Base-by-base conservation (phyloP, 2,797 vertebrate genomes). In the Onychomys torridus region DNA sequence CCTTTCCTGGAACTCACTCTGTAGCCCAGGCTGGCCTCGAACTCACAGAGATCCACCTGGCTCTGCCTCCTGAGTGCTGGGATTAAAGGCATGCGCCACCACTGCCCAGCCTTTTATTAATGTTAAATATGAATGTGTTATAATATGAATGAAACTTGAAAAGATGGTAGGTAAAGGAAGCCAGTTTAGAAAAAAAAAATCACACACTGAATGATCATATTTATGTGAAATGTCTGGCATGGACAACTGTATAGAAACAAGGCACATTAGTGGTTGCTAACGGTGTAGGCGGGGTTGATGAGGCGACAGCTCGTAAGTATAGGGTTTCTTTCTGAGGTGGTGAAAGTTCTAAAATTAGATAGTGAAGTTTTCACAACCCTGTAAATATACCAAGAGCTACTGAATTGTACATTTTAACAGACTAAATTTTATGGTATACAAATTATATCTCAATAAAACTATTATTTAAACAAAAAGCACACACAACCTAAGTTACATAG, bases 261-360 rank as follows among this genome's bases (percentile, higher is more conserved):
- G 69, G n/a, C 34, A 67, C 69, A 55, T 91, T 25, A 76, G 75
- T 86, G 52, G 27, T 77, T 95, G n/a, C 90, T 7, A 85, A 87
- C 34, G 37, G 59, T n/a, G 46, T 34, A 69, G 29, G 16, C 40
- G 14, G 46, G 73, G 34, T 82, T 43, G 55, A 79, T 84, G 69
- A 10, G 71, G n/a, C n/a, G 32, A 93, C 43, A 88, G 46, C 21
- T 55, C 77, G 32, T 23, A 82, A 34, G 69, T 43, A 57, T 55
- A 59, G 40, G 2, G 11, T 63, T 97, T 95, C 71, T 89, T 93
- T 96, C 16, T 46, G 61, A 81, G 11, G n/a, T 81, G 61, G 92
- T 84, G 13, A 94, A 94, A 87, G 27, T 65, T 96, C 82, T 96
- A 93, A 93, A 96, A 65, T 94, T 91, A 81, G 59, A 67, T 86